A percentile compares a stretch with the other conserved stretches of the same genome.
These are phyloP conservation scores for Villa cingulata DNA, from an alignment of 2,888 invertebrate genomes.

Conservation along the genomic window DNA sequence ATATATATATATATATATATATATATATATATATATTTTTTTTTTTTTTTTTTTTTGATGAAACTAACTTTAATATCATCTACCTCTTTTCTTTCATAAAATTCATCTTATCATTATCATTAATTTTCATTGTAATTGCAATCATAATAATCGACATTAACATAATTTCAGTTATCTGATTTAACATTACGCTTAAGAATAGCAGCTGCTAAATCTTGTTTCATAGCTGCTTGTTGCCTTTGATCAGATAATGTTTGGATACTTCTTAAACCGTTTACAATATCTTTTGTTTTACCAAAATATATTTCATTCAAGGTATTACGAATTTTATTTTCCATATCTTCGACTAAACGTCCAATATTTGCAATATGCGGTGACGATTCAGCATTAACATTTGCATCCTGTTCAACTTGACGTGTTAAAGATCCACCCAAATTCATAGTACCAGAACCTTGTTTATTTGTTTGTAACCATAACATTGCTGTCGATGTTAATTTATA, in stretches of 20 bases:
- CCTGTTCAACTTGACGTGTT: constrained; percentile 91
- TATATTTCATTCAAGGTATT: constrained; percentile 97
- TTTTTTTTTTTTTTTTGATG: too few relatives aligned
- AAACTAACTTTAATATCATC: too few relatives aligned
- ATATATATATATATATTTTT: too few relatives aligned
- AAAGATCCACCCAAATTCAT: constrained; percentile 99
- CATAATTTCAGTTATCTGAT: constrained; percentile 30
- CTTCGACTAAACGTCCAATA: constrained; percentile 97
- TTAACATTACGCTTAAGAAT: constrained; percentile 70
- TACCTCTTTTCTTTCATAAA: too few relatives aligned
- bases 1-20: too few relatives aligned
- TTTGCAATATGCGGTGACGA: constrained; percentile 95
- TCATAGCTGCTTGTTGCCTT: constrained; percentile 67
- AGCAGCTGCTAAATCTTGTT: constrained; percentile 73
- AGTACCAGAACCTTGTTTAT: constrained; percentile 89
- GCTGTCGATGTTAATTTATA: constrained; percentile 98
- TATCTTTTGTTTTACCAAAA: constrained; percentile 98
- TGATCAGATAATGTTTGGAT: constrained; percentile 76
- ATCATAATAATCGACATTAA: not conserved
- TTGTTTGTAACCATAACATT: constrained; percentile 99
- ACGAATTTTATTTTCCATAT: constrained; percentile 99
- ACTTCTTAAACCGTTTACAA: constrained; percentile 81
- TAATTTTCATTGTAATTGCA: too few relatives aligned
- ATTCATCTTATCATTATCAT: too few relatives aligned
- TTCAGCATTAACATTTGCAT: constrained; percentile 70